phyloP scores from a whole-genome alignment of 2,113 vertebrate species.

The Trogon surrucura region DNA sequence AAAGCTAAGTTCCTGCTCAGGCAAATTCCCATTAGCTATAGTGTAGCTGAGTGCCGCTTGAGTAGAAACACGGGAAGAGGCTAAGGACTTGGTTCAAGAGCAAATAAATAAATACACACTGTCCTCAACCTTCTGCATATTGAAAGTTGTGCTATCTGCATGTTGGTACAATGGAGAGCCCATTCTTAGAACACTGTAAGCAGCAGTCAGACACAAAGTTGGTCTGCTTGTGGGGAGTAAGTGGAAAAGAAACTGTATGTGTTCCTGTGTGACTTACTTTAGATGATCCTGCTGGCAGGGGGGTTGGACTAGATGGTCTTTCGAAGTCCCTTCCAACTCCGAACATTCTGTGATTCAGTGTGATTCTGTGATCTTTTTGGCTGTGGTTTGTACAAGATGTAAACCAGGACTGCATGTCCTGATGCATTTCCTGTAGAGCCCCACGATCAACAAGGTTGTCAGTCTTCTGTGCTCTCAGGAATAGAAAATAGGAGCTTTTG shows the following conservation, averaged over 20 bases:
- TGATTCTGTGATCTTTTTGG: background rate
- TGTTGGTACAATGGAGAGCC: background rate
- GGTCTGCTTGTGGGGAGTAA: background rate
- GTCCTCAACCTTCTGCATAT: background rate
- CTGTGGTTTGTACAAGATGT: background rate
- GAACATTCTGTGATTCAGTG: too few relatives aligned
- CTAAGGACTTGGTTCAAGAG: background rate
- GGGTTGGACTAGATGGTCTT: too few relatives aligned
- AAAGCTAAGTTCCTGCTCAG: background rate
- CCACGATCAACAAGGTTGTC: background rate
- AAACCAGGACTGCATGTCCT: background rate
- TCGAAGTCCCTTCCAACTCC: too few relatives aligned
- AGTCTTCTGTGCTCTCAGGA: background rate
- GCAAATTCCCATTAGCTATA: background rate
- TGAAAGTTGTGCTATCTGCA: background rate
- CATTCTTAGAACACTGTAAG: background rate
- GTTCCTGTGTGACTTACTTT: too few relatives aligned
- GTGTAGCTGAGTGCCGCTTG: background rate
- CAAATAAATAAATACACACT: background rate
- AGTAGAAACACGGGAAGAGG: background rate
- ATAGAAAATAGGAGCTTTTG: background rate
- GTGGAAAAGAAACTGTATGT: background rate
- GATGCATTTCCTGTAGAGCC: background rate
- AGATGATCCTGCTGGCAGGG: too few relatives aligned
- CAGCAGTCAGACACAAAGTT: background rate